Evolutionary conservation across 2,888 invertebrate species (phyloP), one percentile per base, ranked within the genome.

Genomic region (Teleogryllus oceanicus): DNA sequence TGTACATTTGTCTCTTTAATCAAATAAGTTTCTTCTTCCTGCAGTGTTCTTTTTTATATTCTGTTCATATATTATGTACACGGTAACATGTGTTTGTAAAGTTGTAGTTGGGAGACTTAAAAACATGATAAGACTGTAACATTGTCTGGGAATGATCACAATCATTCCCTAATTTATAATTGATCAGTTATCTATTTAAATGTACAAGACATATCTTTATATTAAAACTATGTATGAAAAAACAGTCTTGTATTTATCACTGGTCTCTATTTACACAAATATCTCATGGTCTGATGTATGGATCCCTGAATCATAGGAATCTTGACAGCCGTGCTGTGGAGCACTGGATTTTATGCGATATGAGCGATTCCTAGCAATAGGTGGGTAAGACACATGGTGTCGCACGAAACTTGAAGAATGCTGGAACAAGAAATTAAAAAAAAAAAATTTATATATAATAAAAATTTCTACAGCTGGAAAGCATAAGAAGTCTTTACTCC

Each of bases 361-460:
- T 12, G 78, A 81, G 20, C 83, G 80, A 74, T 83, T 83, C 13
- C 81, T 76, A 24, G 80, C 79, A 74, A 78, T 80, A 16, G 83
- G 82, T 50, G 83, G 83, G 76, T 83, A 83, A 5, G 83, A 82
- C 18, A 83, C 79, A 12, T 82, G 81, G 20, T 83, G 82, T n/a
- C 82, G 75, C 18, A 82, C 81, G 49, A 83, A 83, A 77, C 83
- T 82, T 37, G 81, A 75, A 50, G 80, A 76, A 12, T 75, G 50
- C 80, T 81, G 81, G 50, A 81, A 79, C 18, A 21, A 80, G 37
- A 74, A 50, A 37, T 1, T 1, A 21, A 21, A 21, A 21, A 21
- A 21, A 21, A 21, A 78, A 16, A n/a, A 77, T n/a, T n/a, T n/a
- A n/a, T n/a, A n/a, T 50, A 16, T 20, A 37, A 37, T 37, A 37